phyloP scores from a whole-genome alignment of 1,140 invertebrate genomes.

The Diachasmimorpha longicaudata region DNA sequence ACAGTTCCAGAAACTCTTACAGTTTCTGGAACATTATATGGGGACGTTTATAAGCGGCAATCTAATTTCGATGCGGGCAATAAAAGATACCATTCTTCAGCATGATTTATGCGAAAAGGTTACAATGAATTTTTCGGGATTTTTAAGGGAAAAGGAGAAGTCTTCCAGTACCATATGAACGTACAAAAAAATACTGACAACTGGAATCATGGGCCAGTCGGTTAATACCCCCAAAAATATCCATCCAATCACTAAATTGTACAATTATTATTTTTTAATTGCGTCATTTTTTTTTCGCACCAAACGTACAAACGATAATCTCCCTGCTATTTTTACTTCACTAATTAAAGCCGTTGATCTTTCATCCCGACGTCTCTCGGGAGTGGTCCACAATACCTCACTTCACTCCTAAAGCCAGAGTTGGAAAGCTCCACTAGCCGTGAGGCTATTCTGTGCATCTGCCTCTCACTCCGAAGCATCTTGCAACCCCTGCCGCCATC shows the following conservation, averaged over 20 bases:
- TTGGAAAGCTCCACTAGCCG: slow-evolving; percentile 11
- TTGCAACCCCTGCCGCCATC: slow-evolving; percentile 12
- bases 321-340: not conserved
- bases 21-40: not conserved
- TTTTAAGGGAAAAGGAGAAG: not conserved
- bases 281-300: too few relatives aligned
- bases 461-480: slow-evolving; percentile 40
- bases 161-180: not conserved
- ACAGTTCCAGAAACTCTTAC: not conserved
- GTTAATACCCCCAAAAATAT: too few relatives aligned
- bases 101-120: slow-evolving; percentile 10
- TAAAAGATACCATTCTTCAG: slow-evolving; percentile 30
- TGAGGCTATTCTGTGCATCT: slow-evolving; percentile 58
- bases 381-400: not conserved
- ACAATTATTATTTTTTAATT: too few relatives aligned
- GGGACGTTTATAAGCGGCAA: slow-evolving; percentile 19
- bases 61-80: slow-evolving; percentile 27
- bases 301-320: too few relatives aligned
- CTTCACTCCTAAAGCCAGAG: not conserved
- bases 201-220: not conserved
- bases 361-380: not conserved
- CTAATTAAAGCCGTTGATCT: not conserved
- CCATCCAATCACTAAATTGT: too few relatives aligned
- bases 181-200: not conserved
- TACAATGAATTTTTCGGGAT: slow-evolving; percentile 23